Evolutionary conservation across 2,888 invertebrate species (phyloP).

Genomic region (Caprella mutica): DNA sequence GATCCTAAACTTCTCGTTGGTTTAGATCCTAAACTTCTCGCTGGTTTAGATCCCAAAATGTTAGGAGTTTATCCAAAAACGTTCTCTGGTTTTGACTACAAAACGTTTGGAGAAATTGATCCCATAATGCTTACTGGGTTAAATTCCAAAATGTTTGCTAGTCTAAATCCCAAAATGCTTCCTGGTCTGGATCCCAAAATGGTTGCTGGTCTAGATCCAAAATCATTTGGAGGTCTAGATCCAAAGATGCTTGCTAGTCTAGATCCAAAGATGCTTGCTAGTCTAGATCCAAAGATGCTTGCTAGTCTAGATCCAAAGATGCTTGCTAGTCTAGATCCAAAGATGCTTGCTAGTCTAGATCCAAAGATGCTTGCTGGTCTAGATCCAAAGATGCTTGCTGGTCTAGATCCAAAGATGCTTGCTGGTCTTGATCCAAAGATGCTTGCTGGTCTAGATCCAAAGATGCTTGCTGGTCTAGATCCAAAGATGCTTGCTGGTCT

Average conservation of each 20-base stretch:
- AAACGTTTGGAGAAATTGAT: conserved; percentile 28
- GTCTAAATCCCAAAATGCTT: conserved; percentile 30
- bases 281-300: conserved; percentile 30
- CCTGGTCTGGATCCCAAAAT: conserved; percentile 26
- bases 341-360: conserved; percentile 37
- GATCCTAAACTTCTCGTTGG: conserved; percentile 23
- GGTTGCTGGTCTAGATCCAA: conserved; percentile 24
- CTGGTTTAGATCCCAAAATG: conserved; percentile 45
- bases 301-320: conserved; percentile 31
- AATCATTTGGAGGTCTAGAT: conserved; percentile 24
- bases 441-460: conserved; percentile 40
- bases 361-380: conserved; percentile 21
- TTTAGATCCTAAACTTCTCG: conserved; percentile 31
- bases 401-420: conserved; percentile 23
- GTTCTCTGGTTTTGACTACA: conserved; percentile 23
- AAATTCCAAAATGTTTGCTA: conserved; percentile 28
- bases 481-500: conserved; percentile 30
- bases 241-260: conserved; percentile 30
- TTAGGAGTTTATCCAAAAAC: conserved; percentile 33
- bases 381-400: conserved; percentile 34
- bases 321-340: conserved; percentile 24
- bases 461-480: conserved; percentile 21
- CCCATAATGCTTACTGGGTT: conserved; percentile 35
- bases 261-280: conserved; percentile 29
- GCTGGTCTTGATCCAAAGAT: conserved; percentile 38